These are phyloP conservation scores for Anas acuta DNA, from an alignment of 2,797 vertebrate genomes.

Conservation along the genomic window DNA sequence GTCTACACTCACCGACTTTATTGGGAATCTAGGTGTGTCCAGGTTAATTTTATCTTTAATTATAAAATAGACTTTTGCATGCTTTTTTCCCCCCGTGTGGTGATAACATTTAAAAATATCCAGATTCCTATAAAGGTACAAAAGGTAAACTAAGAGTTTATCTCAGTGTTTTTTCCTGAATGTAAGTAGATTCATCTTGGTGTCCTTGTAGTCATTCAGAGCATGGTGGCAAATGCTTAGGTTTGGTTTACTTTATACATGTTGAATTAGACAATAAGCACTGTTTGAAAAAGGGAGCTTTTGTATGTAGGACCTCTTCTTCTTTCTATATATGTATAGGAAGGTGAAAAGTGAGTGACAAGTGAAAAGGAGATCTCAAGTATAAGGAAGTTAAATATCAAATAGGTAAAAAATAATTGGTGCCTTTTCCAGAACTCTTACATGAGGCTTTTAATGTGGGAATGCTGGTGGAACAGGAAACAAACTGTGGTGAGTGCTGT, in stretches of 20 bases:
- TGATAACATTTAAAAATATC: no score
- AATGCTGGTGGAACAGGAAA: neutral
- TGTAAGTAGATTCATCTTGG: no score
- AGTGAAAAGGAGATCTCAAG: neutral
- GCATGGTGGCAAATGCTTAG: neutral
- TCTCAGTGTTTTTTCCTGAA: no score
- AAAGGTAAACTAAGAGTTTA: no score
- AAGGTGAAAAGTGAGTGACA: neutral
- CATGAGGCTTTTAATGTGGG: neutral
- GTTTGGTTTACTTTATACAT: neutral
- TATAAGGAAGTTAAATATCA: neutral
- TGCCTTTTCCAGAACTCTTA: neutral
- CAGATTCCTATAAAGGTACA: no score
- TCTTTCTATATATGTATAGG: neutral
- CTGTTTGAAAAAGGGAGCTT: neutral
- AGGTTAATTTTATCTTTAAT: no score
- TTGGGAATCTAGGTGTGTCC: neutral
- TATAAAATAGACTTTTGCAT: no score
- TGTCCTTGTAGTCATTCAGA: no score
- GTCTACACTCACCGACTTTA: neutral
- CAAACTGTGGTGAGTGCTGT: neutral
- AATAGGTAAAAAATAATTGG: neutral
- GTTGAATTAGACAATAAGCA: neutral
- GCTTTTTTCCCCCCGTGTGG: no score
- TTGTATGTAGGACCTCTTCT: neutral